Percentiles rank a stretch among this genome's conserved stretches.
phyloP scores from a whole-genome alignment of 2,888 invertebrate genomes.

The Thecocarcelia acutangulata region DNA sequence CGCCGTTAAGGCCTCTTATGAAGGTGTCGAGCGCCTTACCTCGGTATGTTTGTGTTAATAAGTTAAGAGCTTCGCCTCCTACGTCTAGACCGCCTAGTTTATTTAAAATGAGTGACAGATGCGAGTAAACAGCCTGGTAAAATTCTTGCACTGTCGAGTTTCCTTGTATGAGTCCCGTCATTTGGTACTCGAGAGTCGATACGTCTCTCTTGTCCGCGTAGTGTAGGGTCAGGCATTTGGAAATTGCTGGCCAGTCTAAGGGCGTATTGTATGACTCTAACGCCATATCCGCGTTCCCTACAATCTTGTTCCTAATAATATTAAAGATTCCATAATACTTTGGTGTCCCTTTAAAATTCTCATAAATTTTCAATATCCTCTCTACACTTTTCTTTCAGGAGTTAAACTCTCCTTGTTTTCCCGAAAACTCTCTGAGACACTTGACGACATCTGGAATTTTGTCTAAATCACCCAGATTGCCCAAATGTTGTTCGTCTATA shows the following conservation, averaged over 20 bases:
- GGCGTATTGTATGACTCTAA: conserved; percentile 1
- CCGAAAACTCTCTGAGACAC: conserved; percentile 3
- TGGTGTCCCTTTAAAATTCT: not conserved
- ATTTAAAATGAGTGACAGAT: conserved; percentile 59
- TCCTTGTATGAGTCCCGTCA: conserved; percentile 59
- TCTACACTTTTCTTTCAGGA: conserved; percentile 19
- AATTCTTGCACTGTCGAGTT: conserved; percentile 65
- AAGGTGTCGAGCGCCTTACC: conserved; percentile 71
- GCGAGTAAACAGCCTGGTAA: conserved; percentile 68
- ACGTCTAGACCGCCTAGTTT: conserved; percentile 69
- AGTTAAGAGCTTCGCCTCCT: conserved; percentile 63
- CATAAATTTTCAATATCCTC: not conserved
- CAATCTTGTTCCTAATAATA: conserved; percentile 6
- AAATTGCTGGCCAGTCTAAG: not conserved
- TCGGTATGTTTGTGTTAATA: conserved; percentile 62
- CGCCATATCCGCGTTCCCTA: not conserved
- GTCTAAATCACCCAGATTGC: not conserved
- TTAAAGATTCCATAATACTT: conserved; percentile 7
- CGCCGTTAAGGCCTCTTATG: conserved; percentile 53
- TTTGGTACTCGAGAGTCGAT: conserved; percentile 51
- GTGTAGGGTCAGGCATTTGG: not conserved
- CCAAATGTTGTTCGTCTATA: too few relatives aligned
- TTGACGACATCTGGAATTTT: not conserved
- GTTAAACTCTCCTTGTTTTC: conserved; percentile 1
- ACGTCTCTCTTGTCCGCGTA: conserved; percentile 51